A percentile compares a stretch with the other conserved stretches of the same genome.
Evolutionary conservation across 2,888 invertebrate species (phyloP).

Genomic region (Lymantria dispar): DNA sequence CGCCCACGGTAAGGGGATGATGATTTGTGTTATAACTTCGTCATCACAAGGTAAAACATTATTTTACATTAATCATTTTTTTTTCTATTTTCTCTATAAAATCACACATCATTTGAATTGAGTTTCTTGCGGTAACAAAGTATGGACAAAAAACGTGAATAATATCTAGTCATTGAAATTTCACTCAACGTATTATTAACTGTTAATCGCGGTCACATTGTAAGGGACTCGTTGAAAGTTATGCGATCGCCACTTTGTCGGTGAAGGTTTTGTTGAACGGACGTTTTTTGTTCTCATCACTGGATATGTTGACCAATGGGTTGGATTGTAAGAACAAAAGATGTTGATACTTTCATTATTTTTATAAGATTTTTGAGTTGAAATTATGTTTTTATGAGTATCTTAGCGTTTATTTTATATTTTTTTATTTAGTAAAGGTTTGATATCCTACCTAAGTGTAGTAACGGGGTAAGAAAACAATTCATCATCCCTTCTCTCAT

Average conservation of each 20-base stretch:
- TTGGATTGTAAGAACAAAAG: conserved; percentile 18
- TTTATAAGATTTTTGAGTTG: no score
- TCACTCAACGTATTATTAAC: conserved; percentile 50
- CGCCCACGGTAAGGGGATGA: no score
- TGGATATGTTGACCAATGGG: conserved; percentile 55
- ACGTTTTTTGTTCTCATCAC: conserved; percentile 57
- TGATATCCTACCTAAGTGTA: no score
- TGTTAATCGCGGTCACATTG: conserved; percentile 59
- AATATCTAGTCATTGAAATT: conserved; percentile 37
- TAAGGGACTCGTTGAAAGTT: conserved; percentile 41
- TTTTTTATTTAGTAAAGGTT: no score
- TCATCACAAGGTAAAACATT: no score
- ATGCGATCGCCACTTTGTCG: conserved; percentile 61
- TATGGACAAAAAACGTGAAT: conserved; percentile 37
- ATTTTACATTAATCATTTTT: background rate
- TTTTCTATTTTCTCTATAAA: conserved; percentile 9
- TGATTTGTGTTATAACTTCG: background rate
- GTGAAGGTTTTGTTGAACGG: conserved; percentile 46
- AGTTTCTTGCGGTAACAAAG: conserved; percentile 21
- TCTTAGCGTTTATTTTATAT: no score
- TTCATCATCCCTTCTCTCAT: no score
- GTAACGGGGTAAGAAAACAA: no score
- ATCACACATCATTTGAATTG: conserved; percentile 28
- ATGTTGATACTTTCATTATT: conserved; percentile 22
- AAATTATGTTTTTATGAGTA: no score